Percentiles rank a stretch among this genome's conserved stretches.
phyloP scores from a whole-genome alignment of 2,113 vertebrate genomes.

The Anthoscopus minutus region DNA sequence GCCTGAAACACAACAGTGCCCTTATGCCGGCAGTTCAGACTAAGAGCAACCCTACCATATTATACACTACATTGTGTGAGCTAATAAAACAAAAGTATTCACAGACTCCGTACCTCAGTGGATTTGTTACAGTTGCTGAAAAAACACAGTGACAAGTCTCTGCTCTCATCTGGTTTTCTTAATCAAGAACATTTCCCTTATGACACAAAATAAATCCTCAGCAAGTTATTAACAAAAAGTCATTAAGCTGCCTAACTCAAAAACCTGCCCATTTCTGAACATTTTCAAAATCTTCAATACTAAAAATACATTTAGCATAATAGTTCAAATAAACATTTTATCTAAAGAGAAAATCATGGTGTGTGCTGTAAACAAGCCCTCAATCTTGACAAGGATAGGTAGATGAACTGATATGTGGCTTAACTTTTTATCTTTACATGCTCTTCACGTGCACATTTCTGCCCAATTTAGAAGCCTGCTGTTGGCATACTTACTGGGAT shows the following conservation, averaged over 20 bases:
- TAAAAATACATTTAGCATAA: fast-evolving
- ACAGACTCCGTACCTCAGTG: not conserved
- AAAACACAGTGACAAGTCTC: not conserved
- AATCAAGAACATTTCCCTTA: not conserved
- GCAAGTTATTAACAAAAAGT: not conserved
- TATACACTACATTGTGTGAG: not conserved
- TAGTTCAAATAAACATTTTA: not conserved
- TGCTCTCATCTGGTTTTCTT: not conserved
- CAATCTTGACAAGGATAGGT: not conserved
- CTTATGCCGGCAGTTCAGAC: not conserved
- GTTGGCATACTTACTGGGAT: not conserved
- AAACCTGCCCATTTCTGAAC: not conserved
- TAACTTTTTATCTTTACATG: not conserved
- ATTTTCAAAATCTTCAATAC: not conserved
- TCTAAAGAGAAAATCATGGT: not conserved
- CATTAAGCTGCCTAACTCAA: not conserved
- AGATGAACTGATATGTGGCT: not conserved
- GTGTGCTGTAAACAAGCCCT: not conserved
- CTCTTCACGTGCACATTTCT: not conserved
- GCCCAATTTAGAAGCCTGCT: not conserved
- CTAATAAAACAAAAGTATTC: not conserved
- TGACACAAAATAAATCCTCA: not conserved
- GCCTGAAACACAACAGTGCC: fast-evolving
- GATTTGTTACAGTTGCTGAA: not conserved
- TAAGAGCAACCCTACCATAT: not conserved